A percentile compares a stretch with the other conserved stretches of the same genome.
Evolutionary conservation across 1,140 invertebrate genomes (phyloP).

Genomic region (Sinella curviseta): DNA sequence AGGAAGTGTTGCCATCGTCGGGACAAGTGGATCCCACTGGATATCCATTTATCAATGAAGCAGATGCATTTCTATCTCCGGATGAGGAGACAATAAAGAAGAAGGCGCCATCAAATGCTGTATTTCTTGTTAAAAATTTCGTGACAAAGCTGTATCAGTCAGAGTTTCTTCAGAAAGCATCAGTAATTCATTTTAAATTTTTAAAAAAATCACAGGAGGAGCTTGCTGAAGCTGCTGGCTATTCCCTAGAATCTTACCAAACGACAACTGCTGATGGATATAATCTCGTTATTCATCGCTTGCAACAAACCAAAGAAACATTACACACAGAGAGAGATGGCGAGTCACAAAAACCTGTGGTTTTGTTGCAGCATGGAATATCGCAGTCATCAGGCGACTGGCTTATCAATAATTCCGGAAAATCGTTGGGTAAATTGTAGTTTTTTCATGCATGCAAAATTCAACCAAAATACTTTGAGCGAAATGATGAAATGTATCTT

Average conservation of each 20-base stretch:
- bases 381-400: constrained; percentile 74
- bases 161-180: too few species aligned
- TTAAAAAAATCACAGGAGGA: constrained; percentile 54
- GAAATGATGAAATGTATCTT: not conserved
- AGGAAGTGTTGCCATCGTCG: too few species aligned
- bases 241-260: constrained; percentile 65
- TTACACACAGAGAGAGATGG: not conserved
- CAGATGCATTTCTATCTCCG: too few species aligned
- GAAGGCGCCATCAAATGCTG: not conserved
- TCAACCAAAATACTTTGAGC: not conserved
- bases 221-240: constrained; percentile 61
- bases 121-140: not conserved
- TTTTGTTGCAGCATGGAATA: constrained; percentile 75
- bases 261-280: constrained; percentile 64
- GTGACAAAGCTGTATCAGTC: too few species aligned
- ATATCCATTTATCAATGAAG: too few species aligned
- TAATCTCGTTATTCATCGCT: constrained; percentile 53
- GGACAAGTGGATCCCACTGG: too few species aligned
- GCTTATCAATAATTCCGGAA: constrained; percentile 66
- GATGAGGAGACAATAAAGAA: not conserved
- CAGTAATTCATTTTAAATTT: too few species aligned
- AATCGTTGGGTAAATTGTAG: constrained; percentile 56
- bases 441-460: too few species aligned
- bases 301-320: not conserved
- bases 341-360: constrained; percentile 52